These are phyloP conservation scores for Subanguina moxae DNA, from an alignment of 1,140 invertebrate genomes.

Conservation along the genomic window DNA sequence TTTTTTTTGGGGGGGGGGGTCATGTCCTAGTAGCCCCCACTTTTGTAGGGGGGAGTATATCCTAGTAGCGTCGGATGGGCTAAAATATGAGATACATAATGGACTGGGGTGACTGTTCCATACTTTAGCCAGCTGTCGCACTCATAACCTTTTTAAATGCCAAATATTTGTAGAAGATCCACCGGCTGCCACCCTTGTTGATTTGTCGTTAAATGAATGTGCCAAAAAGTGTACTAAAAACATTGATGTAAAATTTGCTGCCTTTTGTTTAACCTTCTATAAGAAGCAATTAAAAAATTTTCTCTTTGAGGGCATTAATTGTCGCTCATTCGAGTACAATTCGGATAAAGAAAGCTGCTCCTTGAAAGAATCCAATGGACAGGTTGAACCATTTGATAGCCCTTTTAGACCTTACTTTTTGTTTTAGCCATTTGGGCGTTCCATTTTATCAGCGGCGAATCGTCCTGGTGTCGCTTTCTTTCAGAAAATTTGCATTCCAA, in stretches of 20 bases:
- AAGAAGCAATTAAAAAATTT: slow-evolving; percentile 17
- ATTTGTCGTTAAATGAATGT: slow-evolving; percentile 38
- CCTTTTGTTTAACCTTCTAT: neutral
- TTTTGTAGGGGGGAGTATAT: no score
- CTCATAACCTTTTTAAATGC: no score
- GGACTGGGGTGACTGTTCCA: no score
- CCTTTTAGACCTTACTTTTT: no score
- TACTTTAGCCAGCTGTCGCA: no score
- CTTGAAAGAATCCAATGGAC: slow-evolving; percentile 46
- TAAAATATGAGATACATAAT: no score
- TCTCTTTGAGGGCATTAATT: slow-evolving; percentile 26
- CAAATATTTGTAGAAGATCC: neutral
- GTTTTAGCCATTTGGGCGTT: slow-evolving; percentile 42
- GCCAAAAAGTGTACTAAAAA: slow-evolving; percentile 38
- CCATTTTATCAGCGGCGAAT: slow-evolving; percentile 39
- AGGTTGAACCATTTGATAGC: slow-evolving; percentile 1
- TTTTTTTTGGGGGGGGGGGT: no score
- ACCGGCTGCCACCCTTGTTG: neutral
- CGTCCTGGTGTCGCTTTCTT: slow-evolving; percentile 47
- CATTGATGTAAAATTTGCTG: neutral
- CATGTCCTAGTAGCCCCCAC: no score
- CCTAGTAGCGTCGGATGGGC: no score
- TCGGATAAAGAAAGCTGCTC: slow-evolving; percentile 45
- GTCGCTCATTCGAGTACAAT: slow-evolving; percentile 55
- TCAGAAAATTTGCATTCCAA: slow-evolving; percentile 54